phyloP scores from a whole-genome alignment of 2,888 invertebrate genomes.

The Aphrophora alni region DNA sequence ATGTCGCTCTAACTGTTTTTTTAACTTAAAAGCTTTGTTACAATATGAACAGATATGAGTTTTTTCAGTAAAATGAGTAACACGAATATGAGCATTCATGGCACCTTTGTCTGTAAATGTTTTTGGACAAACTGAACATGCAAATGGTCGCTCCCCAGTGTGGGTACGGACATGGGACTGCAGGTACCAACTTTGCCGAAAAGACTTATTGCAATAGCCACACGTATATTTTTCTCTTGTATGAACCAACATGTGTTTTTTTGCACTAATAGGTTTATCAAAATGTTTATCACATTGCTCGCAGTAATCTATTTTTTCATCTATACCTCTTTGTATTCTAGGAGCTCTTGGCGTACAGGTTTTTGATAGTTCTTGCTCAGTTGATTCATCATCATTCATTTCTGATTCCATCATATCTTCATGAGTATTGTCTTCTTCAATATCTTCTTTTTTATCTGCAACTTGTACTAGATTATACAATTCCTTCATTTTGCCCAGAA shows the following conservation, averaged over 20 bases:
- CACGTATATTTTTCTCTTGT: constrained; percentile 20
- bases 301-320: constrained; percentile 28
- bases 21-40: constrained; percentile 31
- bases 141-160: constrained; percentile 34
- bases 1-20: constrained; percentile 34
- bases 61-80: constrained; percentile 34
- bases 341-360: not conserved
- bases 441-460: constrained; percentile 1
- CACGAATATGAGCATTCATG: constrained; percentile 31
- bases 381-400: not conserved
- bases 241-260: constrained; percentile 25
- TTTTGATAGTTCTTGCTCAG: not conserved
- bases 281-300: constrained; percentile 35
- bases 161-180: constrained; percentile 37
- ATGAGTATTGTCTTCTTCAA: not conserved
- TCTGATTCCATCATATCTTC: not conserved
- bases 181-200: constrained; percentile 28
- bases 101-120: constrained; percentile 33
- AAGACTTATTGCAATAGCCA: constrained; percentile 30
- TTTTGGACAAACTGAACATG: constrained; percentile 25
- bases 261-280: constrained; percentile 31
- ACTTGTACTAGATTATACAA: constrained; percentile 23
- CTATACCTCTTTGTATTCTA: not conserved
- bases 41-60: constrained; percentile 34
- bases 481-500: constrained; percentile 16